Evolutionary conservation across 2,888 invertebrate species (phyloP), one percentile per base, ranked within the genome.

Genomic region (Entomobrya multifasciata): DNA sequence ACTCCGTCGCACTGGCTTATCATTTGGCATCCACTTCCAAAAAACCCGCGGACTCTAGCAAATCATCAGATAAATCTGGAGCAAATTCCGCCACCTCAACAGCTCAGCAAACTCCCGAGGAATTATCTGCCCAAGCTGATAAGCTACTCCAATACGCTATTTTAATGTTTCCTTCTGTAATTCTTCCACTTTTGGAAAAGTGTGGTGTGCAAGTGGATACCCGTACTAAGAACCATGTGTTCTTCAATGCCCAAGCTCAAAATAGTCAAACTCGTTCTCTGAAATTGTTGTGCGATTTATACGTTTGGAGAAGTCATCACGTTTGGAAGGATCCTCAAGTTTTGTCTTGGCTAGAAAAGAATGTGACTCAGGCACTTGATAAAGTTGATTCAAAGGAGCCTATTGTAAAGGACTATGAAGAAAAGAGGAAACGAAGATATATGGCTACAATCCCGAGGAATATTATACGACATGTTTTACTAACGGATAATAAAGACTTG

Each of bases 251-350:
- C 84, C 92, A 91, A 86, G 92, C 92, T 87, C 88, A 88, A 87
- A 84, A 76, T 44, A 87, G 95, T 89, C 95, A 95, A 93, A 92
- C 92, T 3, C 91, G 92, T 60, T 93, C 96, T 10, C 92, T 97
- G 84, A 94, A 94, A 88, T 95, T 96, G 91, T 92, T 97, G 74
- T 94, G 95, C 87, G 94, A 94, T 52, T 93, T 97, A 88, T 97
- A 97, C 92, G 94, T 96, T 17, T 95, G 94, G 81, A 94, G 97
- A 70, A 95, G 95, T 90, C 95, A 95, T 92, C 94, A 95, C 78
- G 93, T 96, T 72, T 97, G 97, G 97, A 96, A 96, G 91, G 95
- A 96, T 90, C 93, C 94, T 20, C 95, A 95, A 87, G 94, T 96
- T 74, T 92, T 97, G 76, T 93, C 94, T 0, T 97, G 97, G 96